Evolutionary conservation across 2,797 vertebrate species (phyloP).

Genomic region (Garrulus glandarius): DNA sequence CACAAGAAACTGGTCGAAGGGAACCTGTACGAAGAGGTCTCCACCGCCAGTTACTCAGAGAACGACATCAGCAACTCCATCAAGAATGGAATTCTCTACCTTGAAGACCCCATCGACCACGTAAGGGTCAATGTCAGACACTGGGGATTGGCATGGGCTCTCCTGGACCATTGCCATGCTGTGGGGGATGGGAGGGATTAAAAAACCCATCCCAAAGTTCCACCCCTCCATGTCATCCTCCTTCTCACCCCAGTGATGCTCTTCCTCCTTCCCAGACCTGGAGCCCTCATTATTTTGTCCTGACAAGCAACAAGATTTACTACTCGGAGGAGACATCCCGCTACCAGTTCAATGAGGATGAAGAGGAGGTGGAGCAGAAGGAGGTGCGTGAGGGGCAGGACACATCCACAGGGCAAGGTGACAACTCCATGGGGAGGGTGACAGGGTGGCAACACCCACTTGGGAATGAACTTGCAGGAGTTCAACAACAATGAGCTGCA

Average conservation of each 20-base stretch:
- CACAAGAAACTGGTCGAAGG: slow-evolving; percentile 80
- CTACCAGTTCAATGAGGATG: slow-evolving; percentile 74
- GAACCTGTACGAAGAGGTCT: slow-evolving; percentile 76
- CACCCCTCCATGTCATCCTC: fast-evolving
- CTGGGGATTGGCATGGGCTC: not conserved
- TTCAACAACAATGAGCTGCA: slow-evolving; percentile 78
- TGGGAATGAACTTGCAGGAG: slow-evolving; percentile 51
- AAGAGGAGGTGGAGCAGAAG: slow-evolving; percentile 75
- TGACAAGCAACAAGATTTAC: slow-evolving; percentile 80
- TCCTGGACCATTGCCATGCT: not conserved
- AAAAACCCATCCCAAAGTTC: not conserved
- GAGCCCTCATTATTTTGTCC: slow-evolving; percentile 79
- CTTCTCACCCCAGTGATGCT: not conserved
- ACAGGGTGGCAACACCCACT: not conserved
- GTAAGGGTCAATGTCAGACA: slow-evolving; percentile 20
- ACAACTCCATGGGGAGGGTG: not conserved
- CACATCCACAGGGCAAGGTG: fast-evolving
- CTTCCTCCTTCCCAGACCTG: slow-evolving; percentile 63
- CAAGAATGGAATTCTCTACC: slow-evolving; percentile 78
- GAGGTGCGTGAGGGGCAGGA: slow-evolving; percentile 31
- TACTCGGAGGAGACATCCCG: slow-evolving; percentile 77
- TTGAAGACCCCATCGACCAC: slow-evolving; percentile 75
- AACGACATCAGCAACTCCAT: slow-evolving; percentile 77
- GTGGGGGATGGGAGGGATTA: not conserved
- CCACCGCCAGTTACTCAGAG: slow-evolving; percentile 74